phyloP scores from a whole-genome alignment of 1,140 invertebrate species.

The Tetramorium alpestre region DNA sequence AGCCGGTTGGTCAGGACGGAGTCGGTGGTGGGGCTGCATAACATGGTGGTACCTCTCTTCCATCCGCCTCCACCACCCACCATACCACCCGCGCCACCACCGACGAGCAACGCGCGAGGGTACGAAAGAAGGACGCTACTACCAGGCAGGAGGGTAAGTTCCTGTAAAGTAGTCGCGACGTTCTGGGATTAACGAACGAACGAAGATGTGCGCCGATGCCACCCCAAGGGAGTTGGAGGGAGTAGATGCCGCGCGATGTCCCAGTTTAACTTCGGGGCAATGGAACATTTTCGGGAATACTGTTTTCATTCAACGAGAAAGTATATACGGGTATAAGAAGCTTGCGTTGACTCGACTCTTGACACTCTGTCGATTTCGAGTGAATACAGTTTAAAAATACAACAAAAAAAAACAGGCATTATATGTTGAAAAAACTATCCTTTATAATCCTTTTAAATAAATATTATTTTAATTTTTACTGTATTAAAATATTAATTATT shows the following conservation, averaged over 20 bases:
- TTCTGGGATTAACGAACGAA: constrained; percentile 58
- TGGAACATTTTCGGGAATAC: constrained; percentile 10
- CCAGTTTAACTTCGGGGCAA: constrained; percentile 48
- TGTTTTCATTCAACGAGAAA: constrained; percentile 6
- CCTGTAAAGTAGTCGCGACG: constrained; percentile 54
- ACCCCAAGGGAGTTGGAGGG: neutral
- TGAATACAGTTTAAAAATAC: neutral
- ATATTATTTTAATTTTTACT: neutral
- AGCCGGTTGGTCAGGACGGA: constrained; percentile 85
- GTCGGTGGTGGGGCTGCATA: constrained; percentile 76
- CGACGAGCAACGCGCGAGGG: constrained; percentile 39
- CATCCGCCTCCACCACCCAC: constrained; percentile 58
- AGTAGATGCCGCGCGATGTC: constrained; percentile 10
- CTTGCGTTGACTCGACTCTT: neutral
- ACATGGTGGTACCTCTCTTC: constrained; percentile 74
- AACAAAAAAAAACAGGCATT: too few species aligned
- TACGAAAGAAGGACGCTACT: constrained; percentile 66
- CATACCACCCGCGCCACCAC: constrained; percentile 46
- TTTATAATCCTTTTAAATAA: neutral
- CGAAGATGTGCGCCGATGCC: constrained; percentile 29
- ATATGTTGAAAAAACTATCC: neutral
- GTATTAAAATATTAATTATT: neutral
- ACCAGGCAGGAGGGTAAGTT: constrained; percentile 58
- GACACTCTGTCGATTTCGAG: neutral
- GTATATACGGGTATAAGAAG: neutral